These are phyloP conservation scores for Vidua macroura DNA, from an alignment of 2,113 vertebrate species.

Conservation along the genomic window DNA sequence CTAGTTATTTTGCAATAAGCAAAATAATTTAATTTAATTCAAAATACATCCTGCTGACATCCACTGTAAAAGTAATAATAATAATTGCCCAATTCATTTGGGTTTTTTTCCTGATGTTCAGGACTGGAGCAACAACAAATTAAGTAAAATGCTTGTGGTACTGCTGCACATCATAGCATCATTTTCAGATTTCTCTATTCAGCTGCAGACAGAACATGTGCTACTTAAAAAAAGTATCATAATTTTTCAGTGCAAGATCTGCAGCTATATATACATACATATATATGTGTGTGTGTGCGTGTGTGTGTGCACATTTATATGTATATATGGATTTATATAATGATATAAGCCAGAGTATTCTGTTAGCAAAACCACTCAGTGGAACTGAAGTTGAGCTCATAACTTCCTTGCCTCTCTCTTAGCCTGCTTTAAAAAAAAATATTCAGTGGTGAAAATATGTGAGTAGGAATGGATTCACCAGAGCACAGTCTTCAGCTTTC, in stretches of 20 bases:
- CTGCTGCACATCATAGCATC: not conserved
- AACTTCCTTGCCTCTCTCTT: not conserved
- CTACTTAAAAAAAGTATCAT: not conserved
- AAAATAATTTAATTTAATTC: not conserved
- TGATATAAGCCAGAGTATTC: not conserved
- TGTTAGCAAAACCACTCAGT: not conserved
- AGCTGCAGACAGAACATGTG: not conserved
- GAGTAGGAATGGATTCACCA: not conserved
- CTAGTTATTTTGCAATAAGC: not conserved
- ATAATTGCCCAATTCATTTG: not conserved
- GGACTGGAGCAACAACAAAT: not conserved
- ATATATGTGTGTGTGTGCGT: too few species aligned
- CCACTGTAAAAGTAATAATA: not conserved
- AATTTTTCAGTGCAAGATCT: not conserved
- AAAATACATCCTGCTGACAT: not conserved
- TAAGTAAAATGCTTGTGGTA: not conserved
- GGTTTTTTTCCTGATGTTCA: not conserved
- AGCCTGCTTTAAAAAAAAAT: not conserved
- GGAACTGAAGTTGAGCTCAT: not conserved
- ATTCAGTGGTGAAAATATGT: not conserved
- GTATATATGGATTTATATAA: too few species aligned
- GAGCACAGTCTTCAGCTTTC: not conserved
- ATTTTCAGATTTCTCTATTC: not conserved
- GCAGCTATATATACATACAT: not conserved
- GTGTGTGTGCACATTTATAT: too few species aligned